Evolutionary conservation across 2,888 invertebrate species (phyloP).

Genomic region (Conchocele bisecta): DNA sequence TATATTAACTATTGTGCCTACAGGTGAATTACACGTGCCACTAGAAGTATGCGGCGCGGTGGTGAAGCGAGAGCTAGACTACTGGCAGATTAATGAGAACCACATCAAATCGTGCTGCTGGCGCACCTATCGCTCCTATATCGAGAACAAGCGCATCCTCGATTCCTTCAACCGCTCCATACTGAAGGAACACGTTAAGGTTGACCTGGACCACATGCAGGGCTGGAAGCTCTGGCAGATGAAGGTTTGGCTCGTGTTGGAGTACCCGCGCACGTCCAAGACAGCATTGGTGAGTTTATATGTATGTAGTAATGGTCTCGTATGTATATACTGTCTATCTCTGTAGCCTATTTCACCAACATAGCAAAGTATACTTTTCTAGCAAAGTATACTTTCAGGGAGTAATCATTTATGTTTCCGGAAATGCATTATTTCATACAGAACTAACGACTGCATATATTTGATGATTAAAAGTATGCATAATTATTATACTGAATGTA

Average conservation of each 20-base stretch:
- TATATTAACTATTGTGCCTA: conserved; percentile 11
- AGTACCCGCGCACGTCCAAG: conserved; percentile 80
- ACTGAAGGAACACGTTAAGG: conserved; percentile 72
- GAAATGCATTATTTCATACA: too few relatives aligned
- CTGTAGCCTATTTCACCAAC: too few relatives aligned
- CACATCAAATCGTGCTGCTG: conserved; percentile 81
- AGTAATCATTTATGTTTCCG: too few relatives aligned
- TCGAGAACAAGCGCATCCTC: conserved; percentile 79
- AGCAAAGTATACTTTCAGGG: too few relatives aligned
- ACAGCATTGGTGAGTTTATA: conserved; percentile 79
- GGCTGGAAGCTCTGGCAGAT: conserved; percentile 78
- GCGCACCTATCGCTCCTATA: conserved; percentile 79
- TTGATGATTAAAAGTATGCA: too few relatives aligned
- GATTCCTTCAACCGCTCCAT: conserved; percentile 79
- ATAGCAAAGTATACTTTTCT: too few relatives aligned
- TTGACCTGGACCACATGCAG: conserved; percentile 66
- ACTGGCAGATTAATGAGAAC: conserved; percentile 81
- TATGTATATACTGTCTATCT: too few relatives aligned
- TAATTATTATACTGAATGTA: too few relatives aligned
- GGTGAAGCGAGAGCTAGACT: conserved; percentile 81
- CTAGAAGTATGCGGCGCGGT: conserved; percentile 82
- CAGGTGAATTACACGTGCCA: conserved; percentile 82
- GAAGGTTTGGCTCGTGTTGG: conserved; percentile 80
- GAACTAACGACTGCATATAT: too few relatives aligned
- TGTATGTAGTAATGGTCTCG: too few relatives aligned